A percentile compares a stretch with the other conserved stretches of the same genome.
phyloP scores from a whole-genome alignment of 2,113 vertebrate genomes.

The Cyprinodon brontotheroides region DNA sequence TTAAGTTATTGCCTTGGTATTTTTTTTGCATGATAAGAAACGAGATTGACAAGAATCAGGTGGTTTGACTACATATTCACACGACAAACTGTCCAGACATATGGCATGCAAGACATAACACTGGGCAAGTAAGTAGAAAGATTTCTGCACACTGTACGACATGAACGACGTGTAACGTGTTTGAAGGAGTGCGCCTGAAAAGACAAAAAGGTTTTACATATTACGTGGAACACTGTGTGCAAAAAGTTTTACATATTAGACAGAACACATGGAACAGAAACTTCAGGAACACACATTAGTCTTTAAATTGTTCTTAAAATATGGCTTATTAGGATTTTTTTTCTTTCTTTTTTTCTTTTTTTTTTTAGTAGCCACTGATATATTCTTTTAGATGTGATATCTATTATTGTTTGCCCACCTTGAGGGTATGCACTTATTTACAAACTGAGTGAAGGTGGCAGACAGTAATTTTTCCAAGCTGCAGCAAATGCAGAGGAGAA shows the following conservation, averaged over 20 bases:
- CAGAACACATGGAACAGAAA: slow-evolving; percentile 65
- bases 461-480: slow-evolving; percentile 42
- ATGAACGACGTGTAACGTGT: slow-evolving; percentile 39
- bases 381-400: slow-evolving; percentile 58
- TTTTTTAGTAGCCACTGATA: slow-evolving; percentile 64
- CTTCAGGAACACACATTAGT: slow-evolving; percentile 62
- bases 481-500: slow-evolving; percentile 40
- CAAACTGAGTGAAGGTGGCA: slow-evolving; percentile 59
- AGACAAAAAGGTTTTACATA: slow-evolving; percentile 44
- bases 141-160: slow-evolving; percentile 60
- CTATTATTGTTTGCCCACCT: slow-evolving; percentile 63
- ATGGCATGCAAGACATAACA: slow-evolving; percentile 74
- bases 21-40: slow-evolving; percentile 71
- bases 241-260: slow-evolving; percentile 67
- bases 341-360: slow-evolving; percentile 52
- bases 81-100: slow-evolving; percentile 69
- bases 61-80: slow-evolving; percentile 62
- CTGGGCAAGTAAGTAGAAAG: slow-evolving; percentile 57
- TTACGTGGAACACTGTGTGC: slow-evolving; percentile 62
- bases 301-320: slow-evolving; percentile 78
- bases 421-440: slow-evolving; percentile 67
- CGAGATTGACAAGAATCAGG: slow-evolving; percentile 16
- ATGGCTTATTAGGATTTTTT: slow-evolving; percentile 83
- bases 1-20: slow-evolving; percentile 79
- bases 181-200: slow-evolving; percentile 16